Evolutionary conservation across 2,888 invertebrate genomes (phyloP), one percentile per base, ranked within the genome.

Genomic region (Lithophane leautieri): DNA sequence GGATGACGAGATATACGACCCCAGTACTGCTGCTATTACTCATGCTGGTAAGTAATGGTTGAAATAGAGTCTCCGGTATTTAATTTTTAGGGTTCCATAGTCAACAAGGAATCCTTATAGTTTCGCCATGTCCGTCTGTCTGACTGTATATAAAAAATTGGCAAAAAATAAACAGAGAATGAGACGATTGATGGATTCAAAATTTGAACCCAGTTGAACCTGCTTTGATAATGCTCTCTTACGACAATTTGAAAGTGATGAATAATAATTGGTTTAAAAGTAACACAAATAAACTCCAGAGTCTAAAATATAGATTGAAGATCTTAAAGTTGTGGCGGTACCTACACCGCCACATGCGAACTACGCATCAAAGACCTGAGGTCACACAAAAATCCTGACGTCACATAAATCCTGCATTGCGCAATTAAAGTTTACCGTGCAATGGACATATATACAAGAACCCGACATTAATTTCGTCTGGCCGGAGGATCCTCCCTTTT

Each of bases 1-100:
- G 0, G 99, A 99, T 89, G 98, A 99, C 88, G 98, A 98, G 91
- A 98, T 98, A 67, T 98, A 98, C 90, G 97, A 98, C 91, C 98
- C 98, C 0, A 94, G 90, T 72, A 92, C 91, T 0, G 91, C 94
- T 0, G 93, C 72, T 94, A 97, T 96, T 73, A 95, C 94, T 0
- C 93, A 95, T 65, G 92, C 95, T 34, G 96, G 96, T 67, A 40
- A 40, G 34, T 67, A 16, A 22, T 6, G 22, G 0, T 66, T 14
- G 12, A 65, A 47, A 52, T 22, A 22, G 47, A 52, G 52, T 52
- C 50, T 6, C 47, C 47, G 6, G 22, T 22, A 2, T 22, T 22
- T 50, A 8, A 9, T 52, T 22, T 34, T 34, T 34, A 34, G 34
- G 6, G 34, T 34, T 34, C 34, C 34, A 6, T 6, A 34, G 34